Evolutionary conservation across 1,140 invertebrate genomes (phyloP), one percentile per base, ranked within the genome.

Genomic region (Drosophila repletoides): DNA sequence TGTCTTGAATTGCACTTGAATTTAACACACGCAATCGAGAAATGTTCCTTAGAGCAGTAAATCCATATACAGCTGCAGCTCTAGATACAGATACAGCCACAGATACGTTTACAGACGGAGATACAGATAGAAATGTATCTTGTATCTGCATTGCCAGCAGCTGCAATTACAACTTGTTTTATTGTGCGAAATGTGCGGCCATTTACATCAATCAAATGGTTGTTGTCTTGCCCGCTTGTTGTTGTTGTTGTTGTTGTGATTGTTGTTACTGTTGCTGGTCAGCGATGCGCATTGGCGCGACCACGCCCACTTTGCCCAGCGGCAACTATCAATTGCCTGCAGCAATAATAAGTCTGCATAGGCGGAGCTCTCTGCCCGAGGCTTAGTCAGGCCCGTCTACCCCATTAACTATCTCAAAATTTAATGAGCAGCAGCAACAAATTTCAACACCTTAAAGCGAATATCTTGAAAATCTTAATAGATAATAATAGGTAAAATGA

Each of bases 121-220:
- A 73, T 68, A 58, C n/a, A 58, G 46, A 79, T 75, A 67, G 67
- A 58, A 53, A 52, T 60, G 46, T 61, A 67, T 67, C 56, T 67
- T 21, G 41, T 45, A 58, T 58, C 53, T 58, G 24, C 38, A 17
- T 14, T 33, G 46, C 28, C 24, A n/a, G 19, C 21, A 48, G 31
- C 49, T 38, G 79, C 77, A 83, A 83, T 84, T 83, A 84, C 70
- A 70, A 59, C 69, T 77, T 67, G 63, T 52, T 73, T 80, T 80
- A 67, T 67, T 80, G 77, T 76, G 76, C 72, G 76, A 81, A 80
- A 43, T 60, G 63, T 77, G 68, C 65, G 73, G 34, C 77, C 60
- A 83, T 72, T 83, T 76, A 64, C 76, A 83, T 83, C 77, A 83
- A 81, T 83, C 71, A 74, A 69, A 71, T 76, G 74, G 65, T 63